Percentiles rank a stretch among this genome's conserved stretches.
These are phyloP conservation scores for Mola mola DNA, from an alignment of 2,113 vertebrate species.

Conservation along the genomic window DNA sequence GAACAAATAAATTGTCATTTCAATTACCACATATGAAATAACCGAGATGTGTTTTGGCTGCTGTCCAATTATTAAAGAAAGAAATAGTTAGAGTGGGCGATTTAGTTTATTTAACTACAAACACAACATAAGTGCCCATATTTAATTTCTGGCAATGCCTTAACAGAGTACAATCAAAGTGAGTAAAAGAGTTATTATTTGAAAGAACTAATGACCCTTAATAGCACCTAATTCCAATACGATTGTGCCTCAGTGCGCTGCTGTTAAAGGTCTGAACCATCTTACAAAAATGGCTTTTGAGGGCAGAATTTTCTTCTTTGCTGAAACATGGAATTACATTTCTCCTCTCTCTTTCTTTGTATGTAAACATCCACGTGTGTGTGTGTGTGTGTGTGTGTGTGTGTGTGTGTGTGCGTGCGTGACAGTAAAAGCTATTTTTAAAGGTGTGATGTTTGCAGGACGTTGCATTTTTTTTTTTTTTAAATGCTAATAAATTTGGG, in stretches of 20 bases:
- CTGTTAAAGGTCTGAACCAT: conserved; percentile 20
- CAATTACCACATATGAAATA: too few relatives aligned
- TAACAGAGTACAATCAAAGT: conserved; percentile 4
- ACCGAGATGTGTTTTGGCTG: too few relatives aligned
- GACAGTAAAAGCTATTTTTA: conserved; percentile 27
- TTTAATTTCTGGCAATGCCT: background rate
- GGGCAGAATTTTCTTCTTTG: background rate
- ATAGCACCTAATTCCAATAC: background rate
- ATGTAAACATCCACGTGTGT: background rate
- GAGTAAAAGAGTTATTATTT: too few relatives aligned
- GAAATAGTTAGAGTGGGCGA: too few relatives aligned
- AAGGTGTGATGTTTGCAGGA: conserved; percentile 13
- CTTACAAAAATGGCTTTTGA: conserved; percentile 1
- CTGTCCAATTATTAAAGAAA: too few relatives aligned
- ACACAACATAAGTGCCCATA: background rate
- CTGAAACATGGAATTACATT: background rate
- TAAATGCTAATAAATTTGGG: conserved; percentile 30
- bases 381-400: too few relatives aligned
- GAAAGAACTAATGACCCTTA: conserved; percentile 13
- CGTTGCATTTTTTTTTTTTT: conserved; percentile 11
- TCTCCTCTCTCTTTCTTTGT: background rate
- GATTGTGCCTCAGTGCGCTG: background rate
- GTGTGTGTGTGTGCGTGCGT: conserved; percentile 1
- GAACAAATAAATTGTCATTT: too few relatives aligned
- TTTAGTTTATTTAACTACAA: too few relatives aligned